Conservation (phyloP, 2,797 vertebrate species). For the Nyctalus aviator region DNA sequence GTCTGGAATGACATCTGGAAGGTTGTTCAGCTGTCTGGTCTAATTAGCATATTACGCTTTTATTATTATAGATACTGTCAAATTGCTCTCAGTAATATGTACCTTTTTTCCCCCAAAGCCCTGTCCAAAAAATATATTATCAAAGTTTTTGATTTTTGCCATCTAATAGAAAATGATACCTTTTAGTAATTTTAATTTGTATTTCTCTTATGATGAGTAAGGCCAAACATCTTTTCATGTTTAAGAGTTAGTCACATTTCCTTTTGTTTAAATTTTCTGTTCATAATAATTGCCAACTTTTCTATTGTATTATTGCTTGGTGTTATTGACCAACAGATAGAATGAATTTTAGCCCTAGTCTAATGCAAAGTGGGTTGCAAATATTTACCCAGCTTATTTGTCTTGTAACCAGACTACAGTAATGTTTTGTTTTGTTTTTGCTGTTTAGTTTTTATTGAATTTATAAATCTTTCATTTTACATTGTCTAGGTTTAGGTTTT, state of each 20-base stretch:
- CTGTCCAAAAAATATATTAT: neutral
- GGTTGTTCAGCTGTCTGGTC: too few relatives aligned
- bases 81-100: neutral
- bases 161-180: neutral
- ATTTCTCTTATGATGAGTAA: neutral
- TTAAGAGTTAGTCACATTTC: slow-evolving; percentile 31
- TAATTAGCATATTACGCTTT: too few relatives aligned
- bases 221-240: neutral
- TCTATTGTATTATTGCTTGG: neutral
- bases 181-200: slow-evolving; percentile 27
- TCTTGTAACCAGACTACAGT: neutral
- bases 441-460: neutral
- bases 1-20: too few relatives aligned
- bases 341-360: neutral
- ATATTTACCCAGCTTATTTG: neutral
- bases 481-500: slow-evolving; percentile 4
- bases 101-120: neutral
- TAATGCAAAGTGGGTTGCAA: neutral
- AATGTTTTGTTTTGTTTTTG: neutral
- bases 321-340: neutral
- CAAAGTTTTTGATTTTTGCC: neutral
- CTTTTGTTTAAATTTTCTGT: neutral
- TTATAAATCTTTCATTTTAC: neutral
- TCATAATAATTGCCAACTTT: neutral
- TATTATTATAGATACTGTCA: neutral